Conservation (phyloP, 2,113 vertebrate species). For the Dasyornis broadbenti region DNA sequence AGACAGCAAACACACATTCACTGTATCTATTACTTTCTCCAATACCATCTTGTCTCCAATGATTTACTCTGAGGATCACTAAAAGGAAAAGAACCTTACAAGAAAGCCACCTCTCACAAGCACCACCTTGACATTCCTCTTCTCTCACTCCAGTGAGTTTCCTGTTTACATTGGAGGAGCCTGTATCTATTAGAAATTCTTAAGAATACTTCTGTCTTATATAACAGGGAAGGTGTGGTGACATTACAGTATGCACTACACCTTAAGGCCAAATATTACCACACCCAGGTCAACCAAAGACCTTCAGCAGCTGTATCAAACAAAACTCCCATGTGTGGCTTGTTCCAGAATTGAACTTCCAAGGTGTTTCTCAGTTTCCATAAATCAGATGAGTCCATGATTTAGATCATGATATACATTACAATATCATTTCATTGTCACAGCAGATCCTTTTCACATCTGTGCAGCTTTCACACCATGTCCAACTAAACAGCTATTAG, state of each 20-base stretch:
- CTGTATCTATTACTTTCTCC: not conserved
- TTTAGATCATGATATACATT: rapidly evolving
- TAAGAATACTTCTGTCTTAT: not conserved
- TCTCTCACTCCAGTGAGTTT: rapidly evolving
- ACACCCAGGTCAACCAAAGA: not conserved
- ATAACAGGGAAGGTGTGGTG: not conserved
- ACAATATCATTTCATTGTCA: rapidly evolving
- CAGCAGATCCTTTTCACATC: not conserved
- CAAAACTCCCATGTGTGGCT: not conserved
- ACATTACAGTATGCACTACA: not conserved
- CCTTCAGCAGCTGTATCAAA: not conserved
- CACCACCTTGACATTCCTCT: not conserved
- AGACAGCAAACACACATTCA: not conserved
- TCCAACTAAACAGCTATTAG: not conserved
- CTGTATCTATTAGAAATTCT: not conserved
- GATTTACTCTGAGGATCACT: not conserved
- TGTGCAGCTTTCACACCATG: not conserved
- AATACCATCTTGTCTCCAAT: not conserved
- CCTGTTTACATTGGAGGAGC: not conserved
- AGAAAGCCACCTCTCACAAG: not conserved
- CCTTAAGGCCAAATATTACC: not conserved
- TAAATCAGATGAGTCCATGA: not conserved
- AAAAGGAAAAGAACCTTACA: not conserved
- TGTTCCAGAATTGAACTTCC: not conserved
- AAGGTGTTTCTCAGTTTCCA: not conserved